Percentiles rank a stretch among this genome's conserved stretches.
Conservation (phyloP, 2,888 invertebrate genomes). For the Polia nebulosa region DNA sequence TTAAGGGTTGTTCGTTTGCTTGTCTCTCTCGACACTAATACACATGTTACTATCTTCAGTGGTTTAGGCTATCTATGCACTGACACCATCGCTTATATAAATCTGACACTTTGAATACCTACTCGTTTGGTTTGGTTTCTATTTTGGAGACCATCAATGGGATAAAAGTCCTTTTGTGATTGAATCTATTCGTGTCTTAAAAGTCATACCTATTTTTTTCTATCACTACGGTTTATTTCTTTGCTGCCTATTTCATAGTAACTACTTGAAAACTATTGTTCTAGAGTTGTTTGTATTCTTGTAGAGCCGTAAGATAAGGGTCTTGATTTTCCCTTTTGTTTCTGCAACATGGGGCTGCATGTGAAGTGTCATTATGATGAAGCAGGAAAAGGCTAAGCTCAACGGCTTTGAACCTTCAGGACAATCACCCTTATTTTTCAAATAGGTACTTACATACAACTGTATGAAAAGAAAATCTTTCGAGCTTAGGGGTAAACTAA, state of each 20-base stretch:
- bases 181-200: not conserved
- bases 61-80: too few species aligned
- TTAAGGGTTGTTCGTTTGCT: too few species aligned
- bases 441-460: not conserved
- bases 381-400: slow-evolving; percentile 42
- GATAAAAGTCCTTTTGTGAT: not conserved
- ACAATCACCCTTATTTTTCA: slow-evolving; percentile 9
- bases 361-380: slow-evolving; percentile 36
- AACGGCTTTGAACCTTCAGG: slow-evolving; percentile 3
- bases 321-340: slow-evolving; percentile 40
- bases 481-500: not conserved
- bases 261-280: not conserved
- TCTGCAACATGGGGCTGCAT: slow-evolving; percentile 8
- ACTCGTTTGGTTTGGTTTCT: slow-evolving; percentile 3
- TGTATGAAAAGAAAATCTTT: not conserved
- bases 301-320: not conserved
- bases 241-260: not conserved
- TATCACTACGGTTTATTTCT: not conserved
- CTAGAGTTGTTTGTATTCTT: not conserved
- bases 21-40: too few species aligned
- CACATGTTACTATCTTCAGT: not conserved
- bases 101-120: not conserved
- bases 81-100: not conserved
- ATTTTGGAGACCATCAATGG: slow-evolving; percentile 11
- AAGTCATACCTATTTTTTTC: not conserved